phyloP scores from a whole-genome alignment of 2,888 invertebrate species.

The Scaptomyza polygonia region DNA sequence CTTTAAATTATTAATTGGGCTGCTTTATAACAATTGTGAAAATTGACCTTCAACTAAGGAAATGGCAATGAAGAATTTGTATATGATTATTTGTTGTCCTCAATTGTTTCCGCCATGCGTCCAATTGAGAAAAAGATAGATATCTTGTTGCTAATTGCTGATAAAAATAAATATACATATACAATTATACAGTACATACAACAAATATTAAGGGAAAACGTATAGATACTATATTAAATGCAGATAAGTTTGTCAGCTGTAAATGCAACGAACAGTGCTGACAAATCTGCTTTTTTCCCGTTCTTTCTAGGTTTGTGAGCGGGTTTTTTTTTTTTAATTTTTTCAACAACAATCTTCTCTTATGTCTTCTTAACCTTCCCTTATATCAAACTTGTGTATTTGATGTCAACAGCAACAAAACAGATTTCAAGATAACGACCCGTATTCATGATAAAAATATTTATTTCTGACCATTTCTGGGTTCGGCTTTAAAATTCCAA shows the following conservation, averaged over 20 bases:
- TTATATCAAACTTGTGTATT: neutral
- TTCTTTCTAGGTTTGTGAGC: neutral
- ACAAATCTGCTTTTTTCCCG: neutral
- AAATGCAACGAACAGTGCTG: conserved; percentile 7
- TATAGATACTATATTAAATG: conserved; percentile 28
- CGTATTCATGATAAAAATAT: conserved; percentile 20
- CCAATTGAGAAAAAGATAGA: neutral
- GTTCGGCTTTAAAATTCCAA: conserved; percentile 29
- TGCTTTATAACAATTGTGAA: neutral
- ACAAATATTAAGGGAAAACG: neutral
- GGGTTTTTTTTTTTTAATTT: neutral
- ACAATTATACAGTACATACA: neutral
- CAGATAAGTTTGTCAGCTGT: conserved; percentile 25
- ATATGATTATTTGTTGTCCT: neutral
- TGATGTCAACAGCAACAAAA: neutral
- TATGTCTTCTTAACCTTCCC: neutral
- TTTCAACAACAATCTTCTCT: neutral
- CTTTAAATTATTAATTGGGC: neutral
- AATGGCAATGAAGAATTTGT: neutral
- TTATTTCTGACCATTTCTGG: conserved; percentile 21
- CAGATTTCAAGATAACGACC: conserved; percentile 3
- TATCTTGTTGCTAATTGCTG: conserved; percentile 55
- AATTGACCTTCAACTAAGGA: conserved; percentile 18
- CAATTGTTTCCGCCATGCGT: conserved; percentile 25
- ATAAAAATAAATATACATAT: conserved; percentile 23